These are phyloP conservation scores for Drosophila asahinai DNA, from an alignment of 1,140 invertebrate species.

Conservation along the genomic window DNA sequence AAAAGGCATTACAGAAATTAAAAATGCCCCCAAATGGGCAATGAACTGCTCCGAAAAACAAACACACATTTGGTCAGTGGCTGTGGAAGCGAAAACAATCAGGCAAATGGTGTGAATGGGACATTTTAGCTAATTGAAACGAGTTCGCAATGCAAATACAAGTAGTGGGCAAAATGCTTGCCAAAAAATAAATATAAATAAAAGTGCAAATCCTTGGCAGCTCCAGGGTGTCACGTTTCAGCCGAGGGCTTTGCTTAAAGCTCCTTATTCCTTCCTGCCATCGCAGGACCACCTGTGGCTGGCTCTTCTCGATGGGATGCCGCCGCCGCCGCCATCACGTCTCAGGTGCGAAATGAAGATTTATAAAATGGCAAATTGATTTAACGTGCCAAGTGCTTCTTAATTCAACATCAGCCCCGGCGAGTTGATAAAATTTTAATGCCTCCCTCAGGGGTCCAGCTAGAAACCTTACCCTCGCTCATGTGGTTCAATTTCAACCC, in stretches of 20 bases:
- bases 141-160: constrained; percentile 60
- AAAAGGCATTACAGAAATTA: constrained; percentile 80
- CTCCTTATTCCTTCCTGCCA: constrained; percentile 4
- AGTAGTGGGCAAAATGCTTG: constrained; percentile 34
- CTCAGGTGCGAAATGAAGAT: constrained; percentile 81
- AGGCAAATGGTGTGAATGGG: constrained; percentile 75
- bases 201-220: constrained; percentile 62
- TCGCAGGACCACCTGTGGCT: constrained; percentile 70
- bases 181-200: constrained; percentile 61
- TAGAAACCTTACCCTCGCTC: constrained; percentile 9
- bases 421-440: constrained; percentile 77
- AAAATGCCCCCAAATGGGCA: constrained; percentile 69
- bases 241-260: constrained; percentile 45
- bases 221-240: constrained; percentile 60
- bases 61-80: constrained; percentile 52
- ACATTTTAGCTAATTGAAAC: constrained; percentile 80
- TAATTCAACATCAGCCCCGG: constrained; percentile 46
- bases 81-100: constrained; percentile 54
- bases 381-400: constrained; percentile 73
- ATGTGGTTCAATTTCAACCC: constrained; percentile 69
- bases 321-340: constrained; percentile 43
- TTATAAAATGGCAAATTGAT: constrained; percentile 83
- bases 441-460: constrained; percentile 42
- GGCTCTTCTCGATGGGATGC: constrained; percentile 24
- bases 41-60: constrained; percentile 54